phyloP scores from a whole-genome alignment of 2,797 vertebrate species.

The Argentina silus region DNA sequence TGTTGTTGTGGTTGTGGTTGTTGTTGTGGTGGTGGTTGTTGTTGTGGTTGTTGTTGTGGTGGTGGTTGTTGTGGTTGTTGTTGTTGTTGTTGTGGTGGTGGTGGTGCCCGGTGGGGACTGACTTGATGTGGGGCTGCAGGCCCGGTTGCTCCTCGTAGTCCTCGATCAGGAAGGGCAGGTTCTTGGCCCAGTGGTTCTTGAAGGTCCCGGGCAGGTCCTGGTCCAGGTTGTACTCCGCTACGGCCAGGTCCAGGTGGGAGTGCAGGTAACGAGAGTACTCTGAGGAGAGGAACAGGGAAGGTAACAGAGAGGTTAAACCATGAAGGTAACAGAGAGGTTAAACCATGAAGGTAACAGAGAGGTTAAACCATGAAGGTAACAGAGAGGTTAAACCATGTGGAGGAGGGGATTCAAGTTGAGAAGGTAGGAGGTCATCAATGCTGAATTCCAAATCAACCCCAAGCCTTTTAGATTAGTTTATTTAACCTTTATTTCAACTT shows the following conservation, averaged over 20 bases:
- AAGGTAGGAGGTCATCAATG: too few species aligned
- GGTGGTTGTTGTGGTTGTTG: too few species aligned
- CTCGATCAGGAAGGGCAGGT: conserved; percentile 94
- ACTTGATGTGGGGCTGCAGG: conserved; percentile 96
- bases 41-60: too few species aligned
- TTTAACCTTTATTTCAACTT: too few species aligned
- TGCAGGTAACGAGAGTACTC: conserved; percentile 98
- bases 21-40: too few species aligned
- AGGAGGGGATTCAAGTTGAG: too few species aligned
- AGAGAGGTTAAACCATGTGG: too few species aligned
- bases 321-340: background rate
- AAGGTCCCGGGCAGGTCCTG: conserved; percentile 93
- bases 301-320: background rate
- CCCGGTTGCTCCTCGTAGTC: conserved; percentile 97
- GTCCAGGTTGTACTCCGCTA: conserved; percentile 93
- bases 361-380: background rate
- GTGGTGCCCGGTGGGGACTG: conserved; percentile 36
- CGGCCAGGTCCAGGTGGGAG: conserved; percentile 91
- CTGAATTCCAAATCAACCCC: too few species aligned
- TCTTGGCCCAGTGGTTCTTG: conserved; percentile 98
- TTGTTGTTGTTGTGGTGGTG: too few species aligned
- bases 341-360: background rate
- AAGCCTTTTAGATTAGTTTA: too few species aligned
- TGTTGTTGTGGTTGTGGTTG: too few species aligned
- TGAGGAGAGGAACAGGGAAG: conserved; percentile 46